phyloP scores from a whole-genome alignment of 2,113 vertebrate genomes.

The Chloropsis hardwickii region DNA sequence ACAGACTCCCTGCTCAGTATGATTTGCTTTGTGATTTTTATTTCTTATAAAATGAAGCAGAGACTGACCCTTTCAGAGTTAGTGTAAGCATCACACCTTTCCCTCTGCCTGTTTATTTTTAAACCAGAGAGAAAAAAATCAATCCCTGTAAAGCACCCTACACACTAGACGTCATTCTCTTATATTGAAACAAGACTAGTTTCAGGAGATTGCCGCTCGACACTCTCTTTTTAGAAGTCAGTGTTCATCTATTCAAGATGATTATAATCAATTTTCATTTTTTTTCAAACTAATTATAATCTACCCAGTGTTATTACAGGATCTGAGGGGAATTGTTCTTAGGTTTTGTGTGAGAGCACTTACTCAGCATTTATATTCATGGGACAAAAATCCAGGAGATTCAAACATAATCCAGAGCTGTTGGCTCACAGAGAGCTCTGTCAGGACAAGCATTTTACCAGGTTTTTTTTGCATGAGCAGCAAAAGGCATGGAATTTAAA shows the following conservation, averaged over 20 bases:
- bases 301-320: neutral
- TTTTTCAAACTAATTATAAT: neutral
- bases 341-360: neutral
- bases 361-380: neutral
- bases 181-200: neutral
- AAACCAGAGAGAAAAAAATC: neutral
- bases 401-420: neutral
- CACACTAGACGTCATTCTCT: neutral
- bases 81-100: neutral
- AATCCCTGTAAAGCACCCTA: neutral
- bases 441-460: neutral
- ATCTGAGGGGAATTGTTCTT: neutral
- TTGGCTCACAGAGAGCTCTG: neutral
- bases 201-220: neutral
- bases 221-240: neutral
- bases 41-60: neutral
- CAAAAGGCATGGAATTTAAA: neutral
- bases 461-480: neutral
- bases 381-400: neutral
- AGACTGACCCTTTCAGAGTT: neutral
- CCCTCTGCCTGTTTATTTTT: neutral
- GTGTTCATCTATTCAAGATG: neutral
- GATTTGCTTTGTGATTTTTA: neutral
- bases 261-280: neutral
- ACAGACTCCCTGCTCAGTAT: neutral